Evolutionary conservation across 2,797 vertebrate genomes (phyloP), one percentile per base, ranked within the genome.

Genomic region (Mastacembelus armatus): DNA sequence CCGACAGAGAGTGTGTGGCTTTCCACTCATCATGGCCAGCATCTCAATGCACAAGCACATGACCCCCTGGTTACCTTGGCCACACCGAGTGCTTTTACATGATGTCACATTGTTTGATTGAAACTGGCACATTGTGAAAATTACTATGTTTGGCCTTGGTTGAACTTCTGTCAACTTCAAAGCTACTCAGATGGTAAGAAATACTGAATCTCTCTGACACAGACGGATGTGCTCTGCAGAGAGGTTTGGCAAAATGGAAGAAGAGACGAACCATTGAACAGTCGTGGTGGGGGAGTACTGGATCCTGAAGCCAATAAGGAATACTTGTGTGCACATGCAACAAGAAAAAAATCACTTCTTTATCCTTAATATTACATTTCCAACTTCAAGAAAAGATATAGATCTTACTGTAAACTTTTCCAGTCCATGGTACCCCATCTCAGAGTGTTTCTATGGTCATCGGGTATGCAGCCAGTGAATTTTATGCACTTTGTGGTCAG

Each of bases 1-100:
- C 66, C 62, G 80, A 78, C 71, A 66, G 77, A 82, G 47, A 75
- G 57, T 12, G 11, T 86, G 75, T 54, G 64, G 70, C 73, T 80
- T 86, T 87, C 67, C 58, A 75, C 44, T 85, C 43, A 49, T 58
- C 35, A 65, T 35, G 70, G 45, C 69, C 64, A 82, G 24, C 50
- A 62, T 75, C 68, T 26, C 59, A 84, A 86, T 71, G 62, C 19
- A 44, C n/a, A 40, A 62, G 26, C 30, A 24, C 49, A 21, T 21
- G 11, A 61, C 30, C 30, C 8, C 27, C 21, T 9, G 43, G 62
- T 76, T n/a, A 57, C 52, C 49, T 26, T 62, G 58, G 38, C 57
- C 66, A 44, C 50, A 61, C 18, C 55, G 36, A 60, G 61, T 38
- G 50, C 18, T 51, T 57, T 68, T 51, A 55, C 36, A 68, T 71